Evolutionary conservation across 2,888 invertebrate species (phyloP).

Genomic region (Nomada fabriciana): DNA sequence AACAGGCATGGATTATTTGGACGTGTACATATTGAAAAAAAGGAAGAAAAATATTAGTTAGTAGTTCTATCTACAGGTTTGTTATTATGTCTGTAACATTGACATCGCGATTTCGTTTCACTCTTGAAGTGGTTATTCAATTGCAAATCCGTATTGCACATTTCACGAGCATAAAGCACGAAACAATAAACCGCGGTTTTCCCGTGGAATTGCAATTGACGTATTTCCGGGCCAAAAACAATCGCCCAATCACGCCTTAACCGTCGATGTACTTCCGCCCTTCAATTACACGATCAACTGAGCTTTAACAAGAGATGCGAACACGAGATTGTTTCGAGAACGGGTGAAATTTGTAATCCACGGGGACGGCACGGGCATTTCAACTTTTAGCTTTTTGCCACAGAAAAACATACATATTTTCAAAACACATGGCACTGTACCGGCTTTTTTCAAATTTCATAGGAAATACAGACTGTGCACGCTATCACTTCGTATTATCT

Average conservation of each 20-base stretch:
- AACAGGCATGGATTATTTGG: not conserved
- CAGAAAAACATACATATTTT: not conserved
- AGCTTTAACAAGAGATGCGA: slow-evolving; percentile 25
- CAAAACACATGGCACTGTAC: not conserved
- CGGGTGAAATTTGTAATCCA: slow-evolving; percentile 13
- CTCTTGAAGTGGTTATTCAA: not conserved
- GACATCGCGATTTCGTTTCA: not conserved
- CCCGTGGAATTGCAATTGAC: slow-evolving; percentile 43
- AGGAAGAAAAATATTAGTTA: too few species aligned
- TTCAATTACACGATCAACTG: slow-evolving; percentile 50
- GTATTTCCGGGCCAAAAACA: slow-evolving; percentile 60
- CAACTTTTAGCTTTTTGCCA: not conserved
- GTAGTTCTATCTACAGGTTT: not conserved
- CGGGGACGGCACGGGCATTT: not conserved
- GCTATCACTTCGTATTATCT: too few species aligned
- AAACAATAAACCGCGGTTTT: slow-evolving; percentile 49
- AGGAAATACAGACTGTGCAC: not conserved
- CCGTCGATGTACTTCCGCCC: slow-evolving; percentile 55
- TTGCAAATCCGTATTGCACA: not conserved
- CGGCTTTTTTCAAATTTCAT: not conserved
- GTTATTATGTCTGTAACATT: not conserved
- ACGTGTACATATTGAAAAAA: not conserved
- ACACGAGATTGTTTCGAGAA: slow-evolving; percentile 23
- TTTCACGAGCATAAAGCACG: slow-evolving; percentile 13
- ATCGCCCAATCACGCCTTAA: slow-evolving; percentile 59